These are phyloP conservation scores for Drosophila pachea DNA, from an alignment of 1,140 invertebrate species.

Conservation along the genomic window DNA sequence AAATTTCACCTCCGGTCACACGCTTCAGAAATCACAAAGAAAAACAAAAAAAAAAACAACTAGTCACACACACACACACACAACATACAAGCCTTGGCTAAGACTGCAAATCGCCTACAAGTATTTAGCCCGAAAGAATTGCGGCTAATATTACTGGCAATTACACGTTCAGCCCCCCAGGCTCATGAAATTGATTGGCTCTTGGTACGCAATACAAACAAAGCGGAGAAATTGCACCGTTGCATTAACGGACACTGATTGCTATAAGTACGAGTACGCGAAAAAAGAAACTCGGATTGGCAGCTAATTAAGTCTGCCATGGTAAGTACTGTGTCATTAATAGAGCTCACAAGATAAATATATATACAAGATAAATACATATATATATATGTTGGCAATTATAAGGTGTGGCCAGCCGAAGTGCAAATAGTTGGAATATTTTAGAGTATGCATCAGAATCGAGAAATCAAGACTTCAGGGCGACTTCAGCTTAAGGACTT, in stretches of 20 bases:
- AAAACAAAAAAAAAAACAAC: no score
- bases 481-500: constrained; percentile 11
- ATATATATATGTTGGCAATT: no score
- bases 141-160: constrained; percentile 22
- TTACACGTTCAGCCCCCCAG: constrained; percentile 21
- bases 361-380: no score
- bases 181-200: constrained; percentile 24
- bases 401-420: no score
- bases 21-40: constrained; percentile 65
- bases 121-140: constrained; percentile 22
- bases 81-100: constrained; percentile 7
- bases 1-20: constrained; percentile 75
- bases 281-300: neutral
- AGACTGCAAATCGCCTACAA: constrained; percentile 46
- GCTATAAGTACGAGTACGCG: neutral
- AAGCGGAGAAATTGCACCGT: constrained; percentile 3
- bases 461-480: neutral
- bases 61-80: neutral
- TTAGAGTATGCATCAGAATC: neutral
- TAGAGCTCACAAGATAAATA: no score
- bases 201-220: neutral
- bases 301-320: no score
- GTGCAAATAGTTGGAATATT: neutral
- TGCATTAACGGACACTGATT: constrained; percentile 5
- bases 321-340: neutral